A percentile compares a stretch with the other conserved stretches of the same genome.
These are phyloP conservation scores for Limosa lapponica DNA, from an alignment of 2,797 vertebrate genomes.

Conservation along the genomic window DNA sequence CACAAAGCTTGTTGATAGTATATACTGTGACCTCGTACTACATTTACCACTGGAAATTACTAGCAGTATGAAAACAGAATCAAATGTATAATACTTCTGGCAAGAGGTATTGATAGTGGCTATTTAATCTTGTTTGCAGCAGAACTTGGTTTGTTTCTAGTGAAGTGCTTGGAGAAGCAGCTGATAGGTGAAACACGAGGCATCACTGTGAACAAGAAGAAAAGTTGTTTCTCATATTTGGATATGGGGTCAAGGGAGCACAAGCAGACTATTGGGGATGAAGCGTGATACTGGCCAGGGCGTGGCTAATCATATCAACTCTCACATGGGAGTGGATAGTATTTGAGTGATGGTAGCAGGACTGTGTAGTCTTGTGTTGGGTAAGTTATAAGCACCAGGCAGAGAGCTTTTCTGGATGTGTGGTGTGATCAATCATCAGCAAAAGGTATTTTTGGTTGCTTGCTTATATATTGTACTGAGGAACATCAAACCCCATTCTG, in stretches of 20 bases:
- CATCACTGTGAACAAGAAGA: neutral
- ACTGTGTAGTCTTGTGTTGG: neutral
- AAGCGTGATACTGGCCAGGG: neutral
- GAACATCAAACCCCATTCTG: accelerated
- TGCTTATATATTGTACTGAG: neutral
- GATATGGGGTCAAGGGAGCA: neutral
- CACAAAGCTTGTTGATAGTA: neutral
- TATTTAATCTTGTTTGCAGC: conserved; percentile 28
- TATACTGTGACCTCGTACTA: neutral
- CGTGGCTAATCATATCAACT: neutral
- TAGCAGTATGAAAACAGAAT: neutral
- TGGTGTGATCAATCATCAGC: neutral
- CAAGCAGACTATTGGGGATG: neutral
- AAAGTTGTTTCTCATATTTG: neutral
- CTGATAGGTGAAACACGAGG: neutral
- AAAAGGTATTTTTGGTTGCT: neutral
- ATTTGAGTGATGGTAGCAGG: neutral
- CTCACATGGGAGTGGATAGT: neutral
- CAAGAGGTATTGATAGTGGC: neutral
- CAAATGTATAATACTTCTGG: neutral
- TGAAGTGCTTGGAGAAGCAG: neutral
- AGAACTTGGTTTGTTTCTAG: neutral
- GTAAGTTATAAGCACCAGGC: neutral
- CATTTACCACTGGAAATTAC: neutral
- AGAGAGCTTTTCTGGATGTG: neutral